Evolutionary conservation across 2,888 invertebrate species (phyloP).

Genomic region (Cantharis nigra): DNA sequence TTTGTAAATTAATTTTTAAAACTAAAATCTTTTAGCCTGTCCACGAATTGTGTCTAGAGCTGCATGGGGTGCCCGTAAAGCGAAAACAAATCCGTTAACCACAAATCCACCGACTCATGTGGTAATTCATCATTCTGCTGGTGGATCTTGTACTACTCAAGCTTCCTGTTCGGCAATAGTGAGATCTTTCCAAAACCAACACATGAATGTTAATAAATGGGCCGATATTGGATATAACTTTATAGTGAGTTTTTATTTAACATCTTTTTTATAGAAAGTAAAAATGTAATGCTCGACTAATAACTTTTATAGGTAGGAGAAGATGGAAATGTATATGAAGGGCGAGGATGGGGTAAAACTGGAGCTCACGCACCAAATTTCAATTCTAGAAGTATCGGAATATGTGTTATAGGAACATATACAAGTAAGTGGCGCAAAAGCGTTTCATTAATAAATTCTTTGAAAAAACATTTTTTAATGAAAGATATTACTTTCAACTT

Average conservation of each 20-base stretch:
- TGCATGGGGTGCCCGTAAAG: constrained; percentile 53
- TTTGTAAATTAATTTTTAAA: neutral
- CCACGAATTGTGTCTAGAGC: constrained; percentile 50
- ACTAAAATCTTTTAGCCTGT: constrained; percentile 15
- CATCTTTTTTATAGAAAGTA: neutral
- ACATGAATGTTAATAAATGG: constrained; percentile 45
- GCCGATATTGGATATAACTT: constrained; percentile 53
- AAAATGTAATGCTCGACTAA: neutral
- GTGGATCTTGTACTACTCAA: constrained; percentile 47
- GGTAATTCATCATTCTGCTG: constrained; percentile 56
- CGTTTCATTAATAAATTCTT: neutral
- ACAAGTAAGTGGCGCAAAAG: constrained; percentile 45
- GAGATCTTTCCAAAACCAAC: constrained; percentile 51
- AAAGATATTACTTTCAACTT: neutral
- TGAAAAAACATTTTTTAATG: neutral
- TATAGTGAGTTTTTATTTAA: constrained; percentile 43
- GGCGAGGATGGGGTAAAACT: constrained; percentile 62
- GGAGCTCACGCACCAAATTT: constrained; percentile 65
- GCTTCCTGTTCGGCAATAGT: constrained; percentile 51
- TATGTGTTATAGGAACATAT: constrained; percentile 62
- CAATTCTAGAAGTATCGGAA: constrained; percentile 62
- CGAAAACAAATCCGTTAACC: constrained; percentile 34
- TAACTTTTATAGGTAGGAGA: constrained; percentile 58
- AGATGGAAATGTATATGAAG: constrained; percentile 66
- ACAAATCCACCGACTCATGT: constrained; percentile 50